Percentiles rank a stretch among this genome's conserved stretches.
Evolutionary conservation across 2,888 invertebrate genomes (phyloP).

Genomic region (Lottia gigantea): DNA sequence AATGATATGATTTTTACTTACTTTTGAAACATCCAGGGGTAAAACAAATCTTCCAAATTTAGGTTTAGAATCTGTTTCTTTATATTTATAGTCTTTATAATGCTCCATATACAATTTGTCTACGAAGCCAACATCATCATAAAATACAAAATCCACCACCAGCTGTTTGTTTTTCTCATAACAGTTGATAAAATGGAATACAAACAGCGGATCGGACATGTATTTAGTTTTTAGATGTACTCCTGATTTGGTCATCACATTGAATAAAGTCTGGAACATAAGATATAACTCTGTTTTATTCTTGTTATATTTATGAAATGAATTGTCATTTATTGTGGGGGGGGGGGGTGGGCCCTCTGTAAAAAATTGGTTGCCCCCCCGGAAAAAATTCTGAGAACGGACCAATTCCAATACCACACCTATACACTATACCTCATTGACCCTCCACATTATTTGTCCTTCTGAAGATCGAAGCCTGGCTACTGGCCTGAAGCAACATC

Average conservation of each 20-base stretch:
- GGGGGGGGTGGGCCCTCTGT: too few relatives aligned
- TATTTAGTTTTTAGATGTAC: slow-evolving; percentile 54
- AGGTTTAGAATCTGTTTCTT: slow-evolving; percentile 37
- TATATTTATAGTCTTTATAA: slow-evolving; percentile 7
- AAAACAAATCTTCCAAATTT: slow-evolving; percentile 77
- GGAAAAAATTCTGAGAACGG: too few relatives aligned
- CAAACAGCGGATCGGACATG: slow-evolving; percentile 69
- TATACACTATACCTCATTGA: too few relatives aligned
- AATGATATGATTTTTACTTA: too few relatives aligned
- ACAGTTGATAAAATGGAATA: slow-evolving; percentile 78
- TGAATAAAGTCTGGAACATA: not conserved
- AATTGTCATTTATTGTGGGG: too few relatives aligned
- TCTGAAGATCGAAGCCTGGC: too few relatives aligned
- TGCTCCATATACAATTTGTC: slow-evolving; percentile 48
- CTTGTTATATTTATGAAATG: too few relatives aligned
- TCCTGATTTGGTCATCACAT: not conserved
- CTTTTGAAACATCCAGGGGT: slow-evolving; percentile 70
- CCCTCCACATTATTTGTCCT: too few relatives aligned
- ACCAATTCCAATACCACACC: too few relatives aligned
- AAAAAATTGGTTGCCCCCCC: too few relatives aligned
- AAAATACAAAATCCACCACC: slow-evolving; percentile 42
- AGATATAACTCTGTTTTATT: not conserved
- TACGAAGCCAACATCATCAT: slow-evolving; percentile 47
- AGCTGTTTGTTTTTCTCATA: slow-evolving; percentile 75
- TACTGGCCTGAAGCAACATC: too few relatives aligned